Evolutionary conservation across 1,140 invertebrate genomes (phyloP).

Genomic region (Aphis gossypii): DNA sequence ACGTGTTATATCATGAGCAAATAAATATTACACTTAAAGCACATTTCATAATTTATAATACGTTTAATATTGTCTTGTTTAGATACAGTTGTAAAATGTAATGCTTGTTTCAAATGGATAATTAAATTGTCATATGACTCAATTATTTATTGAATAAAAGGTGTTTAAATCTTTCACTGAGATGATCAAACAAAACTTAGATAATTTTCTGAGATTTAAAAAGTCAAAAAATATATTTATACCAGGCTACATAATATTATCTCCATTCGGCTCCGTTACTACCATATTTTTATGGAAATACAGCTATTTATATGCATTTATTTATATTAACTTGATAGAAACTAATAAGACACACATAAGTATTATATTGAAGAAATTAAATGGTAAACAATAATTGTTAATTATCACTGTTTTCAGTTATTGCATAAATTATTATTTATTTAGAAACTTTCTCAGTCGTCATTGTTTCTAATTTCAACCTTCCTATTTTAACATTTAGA

Average conservation of each 20-base stretch:
- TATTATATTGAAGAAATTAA: not conserved
- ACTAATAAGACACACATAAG: not conserved
- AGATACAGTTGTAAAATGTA: not conserved
- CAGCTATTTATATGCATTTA: too few species aligned
- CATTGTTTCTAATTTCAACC: not conserved
- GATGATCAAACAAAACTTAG: not conserved
- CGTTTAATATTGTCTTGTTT: not conserved
- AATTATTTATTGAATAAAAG: not conserved
- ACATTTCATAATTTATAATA: not conserved
- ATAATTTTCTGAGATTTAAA: not conserved
- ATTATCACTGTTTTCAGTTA: not conserved
- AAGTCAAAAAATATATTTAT: not conserved
- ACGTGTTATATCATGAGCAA: not conserved
- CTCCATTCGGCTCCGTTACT: not conserved
- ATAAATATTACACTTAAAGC: not conserved
- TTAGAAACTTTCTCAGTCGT: not conserved
- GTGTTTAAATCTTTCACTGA: not conserved
- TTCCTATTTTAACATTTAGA: not conserved
- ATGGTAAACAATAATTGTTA: not conserved
- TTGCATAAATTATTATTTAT: not conserved
- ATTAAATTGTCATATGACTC: not conserved
- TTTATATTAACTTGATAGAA: not conserved
- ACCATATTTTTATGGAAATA: not conserved
- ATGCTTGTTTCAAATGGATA: not conserved
- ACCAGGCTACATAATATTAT: not conserved